Evolutionary conservation across 35 echinoderm and acorn worm species (phyloP).

Genomic region (Lytechinus variegatus): DNA sequence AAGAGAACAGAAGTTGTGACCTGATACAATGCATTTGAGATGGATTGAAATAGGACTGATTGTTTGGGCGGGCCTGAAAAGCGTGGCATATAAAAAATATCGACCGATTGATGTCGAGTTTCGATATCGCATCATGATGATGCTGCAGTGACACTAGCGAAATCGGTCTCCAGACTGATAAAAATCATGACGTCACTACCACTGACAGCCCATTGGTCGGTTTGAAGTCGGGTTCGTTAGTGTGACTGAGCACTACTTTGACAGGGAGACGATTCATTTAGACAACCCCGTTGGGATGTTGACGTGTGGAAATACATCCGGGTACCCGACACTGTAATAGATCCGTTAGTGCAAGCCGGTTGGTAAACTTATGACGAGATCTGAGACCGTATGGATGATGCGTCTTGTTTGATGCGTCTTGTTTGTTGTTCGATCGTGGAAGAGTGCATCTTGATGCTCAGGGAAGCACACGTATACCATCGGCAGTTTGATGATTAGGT

Average conservation of each 20-base stretch:
- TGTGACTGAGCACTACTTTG: background rate
- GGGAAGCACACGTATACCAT: background rate
- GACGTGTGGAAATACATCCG: background rate
- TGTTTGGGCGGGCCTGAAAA: background rate
- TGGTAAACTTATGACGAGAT: background rate
- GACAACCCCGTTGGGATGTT: background rate
- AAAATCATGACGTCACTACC: too few relatives aligned
- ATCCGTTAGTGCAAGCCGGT: background rate
- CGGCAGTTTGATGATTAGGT: background rate
- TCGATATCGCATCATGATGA: background rate
- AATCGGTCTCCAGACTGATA: too few relatives aligned
- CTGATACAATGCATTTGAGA: background rate
- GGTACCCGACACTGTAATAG: background rate
- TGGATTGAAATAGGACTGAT: background rate
- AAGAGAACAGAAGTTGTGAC: background rate
- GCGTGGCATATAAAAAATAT: background rate
- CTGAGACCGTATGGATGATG: background rate
- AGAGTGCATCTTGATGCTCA: background rate
- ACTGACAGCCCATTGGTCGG: too few relatives aligned
- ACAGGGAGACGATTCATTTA: background rate
- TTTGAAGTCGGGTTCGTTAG: too few relatives aligned
- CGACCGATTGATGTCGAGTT: background rate
- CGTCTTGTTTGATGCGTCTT: background rate
- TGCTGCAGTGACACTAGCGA: too few relatives aligned
- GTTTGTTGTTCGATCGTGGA: background rate